Percentiles rank a stretch among this genome's conserved stretches.
phyloP scores from a whole-genome alignment of 2,888 invertebrate species.

The Mactromeris polynyma region DNA sequence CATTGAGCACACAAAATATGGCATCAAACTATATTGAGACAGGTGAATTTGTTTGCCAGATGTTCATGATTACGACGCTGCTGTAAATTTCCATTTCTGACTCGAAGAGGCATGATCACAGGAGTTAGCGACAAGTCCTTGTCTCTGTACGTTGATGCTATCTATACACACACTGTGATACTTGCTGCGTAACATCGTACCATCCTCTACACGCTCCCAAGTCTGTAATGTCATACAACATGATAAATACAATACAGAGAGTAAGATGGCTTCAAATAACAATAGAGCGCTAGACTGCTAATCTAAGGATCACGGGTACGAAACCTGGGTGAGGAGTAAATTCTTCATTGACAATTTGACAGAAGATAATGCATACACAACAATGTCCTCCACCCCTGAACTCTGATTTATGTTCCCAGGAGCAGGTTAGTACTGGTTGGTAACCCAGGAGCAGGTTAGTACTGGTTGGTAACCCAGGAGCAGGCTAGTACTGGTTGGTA shows the following conservation, averaged over 20 bases:
- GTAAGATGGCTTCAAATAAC: background rate
- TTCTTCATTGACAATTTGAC: too few species aligned
- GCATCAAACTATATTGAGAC: conserved; percentile 6
- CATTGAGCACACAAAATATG: background rate
- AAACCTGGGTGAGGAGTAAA: too few species aligned
- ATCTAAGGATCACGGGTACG: too few species aligned
- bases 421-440: too few species aligned
- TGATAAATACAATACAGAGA: background rate
- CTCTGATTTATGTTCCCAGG: too few species aligned
- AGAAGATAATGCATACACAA: too few species aligned
- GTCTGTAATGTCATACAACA: conserved; percentile 76
- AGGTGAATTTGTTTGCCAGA: background rate
- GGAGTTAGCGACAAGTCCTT: conserved; percentile 90
- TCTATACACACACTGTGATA: conserved; percentile 93
- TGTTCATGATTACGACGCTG: conserved; percentile 56
- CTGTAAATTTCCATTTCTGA: conserved; percentile 91
- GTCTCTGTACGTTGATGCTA: conserved; percentile 89
- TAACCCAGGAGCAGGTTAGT: too few species aligned
- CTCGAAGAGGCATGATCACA: conserved; percentile 91
- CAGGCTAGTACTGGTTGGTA: too few species aligned
- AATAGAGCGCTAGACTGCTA: too few species aligned
- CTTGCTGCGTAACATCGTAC: conserved; percentile 81
- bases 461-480: too few species aligned
- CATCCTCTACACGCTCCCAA: conserved; percentile 80
- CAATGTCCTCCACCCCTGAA: too few species aligned